These are phyloP conservation scores for Etheostoma nigrum DNA, from an alignment of 2,797 vertebrate genomes.

Conservation along the genomic window DNA sequence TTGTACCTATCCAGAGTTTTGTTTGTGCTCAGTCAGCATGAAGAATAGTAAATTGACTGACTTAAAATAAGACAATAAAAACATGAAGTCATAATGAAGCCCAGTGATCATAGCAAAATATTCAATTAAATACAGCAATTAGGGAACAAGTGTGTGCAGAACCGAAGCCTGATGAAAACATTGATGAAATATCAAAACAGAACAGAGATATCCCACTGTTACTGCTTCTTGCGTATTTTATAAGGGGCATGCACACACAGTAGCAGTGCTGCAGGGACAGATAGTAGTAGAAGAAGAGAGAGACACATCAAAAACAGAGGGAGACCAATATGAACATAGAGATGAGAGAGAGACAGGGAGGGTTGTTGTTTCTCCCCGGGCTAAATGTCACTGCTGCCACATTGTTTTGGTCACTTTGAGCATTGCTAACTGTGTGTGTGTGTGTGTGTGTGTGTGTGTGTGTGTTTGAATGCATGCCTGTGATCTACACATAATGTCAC, in stretches of 20 bases:
- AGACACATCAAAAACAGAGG: conserved; percentile 18
- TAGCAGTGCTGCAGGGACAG: conserved; percentile 1
- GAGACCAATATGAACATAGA: conserved; percentile 30
- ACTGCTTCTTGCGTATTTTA: conserved; percentile 9
- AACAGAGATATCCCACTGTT: conserved; percentile 16
- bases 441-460: conserved; percentile 9
- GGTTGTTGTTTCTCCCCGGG: conserved; percentile 33
- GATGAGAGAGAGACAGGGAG: conserved; percentile 34
- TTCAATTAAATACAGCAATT: conserved; percentile 18
- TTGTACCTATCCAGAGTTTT: background rate
- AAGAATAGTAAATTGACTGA: background rate
- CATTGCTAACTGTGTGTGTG: conserved; percentile 22
- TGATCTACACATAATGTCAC: conserved; percentile 53
- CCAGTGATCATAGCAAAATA: conserved; percentile 1
- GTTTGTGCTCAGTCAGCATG: background rate
- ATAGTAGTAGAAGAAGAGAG: conserved; percentile 16
- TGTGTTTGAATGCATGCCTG: conserved; percentile 1
- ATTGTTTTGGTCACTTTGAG: conserved; percentile 60
- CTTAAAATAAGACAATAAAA: background rate
- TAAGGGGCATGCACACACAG: background rate
- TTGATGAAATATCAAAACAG: conserved; percentile 1
- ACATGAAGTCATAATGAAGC: background rate
- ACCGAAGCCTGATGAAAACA: conserved; percentile 15
- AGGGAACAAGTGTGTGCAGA: conserved; percentile 3
- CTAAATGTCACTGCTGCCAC: conserved; percentile 75